These are phyloP conservation scores for Phortica okadai DNA, from an alignment of 2,888 invertebrate species.

Conservation along the genomic window DNA sequence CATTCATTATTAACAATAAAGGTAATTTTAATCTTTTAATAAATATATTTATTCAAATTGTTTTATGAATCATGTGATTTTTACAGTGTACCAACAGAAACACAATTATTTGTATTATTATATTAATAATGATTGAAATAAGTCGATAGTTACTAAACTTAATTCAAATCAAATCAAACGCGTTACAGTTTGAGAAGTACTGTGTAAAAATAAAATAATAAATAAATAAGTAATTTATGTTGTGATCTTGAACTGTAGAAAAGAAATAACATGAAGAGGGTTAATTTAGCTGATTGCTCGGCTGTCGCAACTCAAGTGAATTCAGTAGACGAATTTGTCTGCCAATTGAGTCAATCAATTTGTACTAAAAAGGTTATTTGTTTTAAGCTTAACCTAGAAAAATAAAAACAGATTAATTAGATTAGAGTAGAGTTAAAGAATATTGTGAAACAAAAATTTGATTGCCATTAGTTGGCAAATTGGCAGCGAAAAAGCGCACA, in stretches of 20 bases:
- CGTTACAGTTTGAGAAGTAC: no score
- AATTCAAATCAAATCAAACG: not conserved
- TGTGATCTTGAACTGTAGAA: conserved; percentile 16
- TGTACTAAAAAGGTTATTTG: conserved; percentile 38
- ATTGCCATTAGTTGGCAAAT: not conserved
- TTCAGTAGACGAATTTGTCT: conserved; percentile 19
- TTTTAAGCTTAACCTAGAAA: conserved; percentile 43
- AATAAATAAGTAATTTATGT: conserved; percentile 17
- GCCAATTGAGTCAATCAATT: conserved; percentile 28
- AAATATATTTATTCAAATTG: conserved; percentile 12
- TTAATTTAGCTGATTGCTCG: conserved; percentile 32
- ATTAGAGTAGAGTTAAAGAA: conserved; percentile 1
- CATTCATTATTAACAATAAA: conserved; percentile 1
- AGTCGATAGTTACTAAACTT: not conserved
- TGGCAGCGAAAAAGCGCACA: not conserved
- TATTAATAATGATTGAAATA: not conserved
- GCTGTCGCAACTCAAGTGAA: conserved; percentile 39
- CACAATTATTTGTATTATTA: conserved; percentile 2
- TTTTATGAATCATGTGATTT: conserved; percentile 34
- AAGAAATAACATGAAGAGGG: conserved; percentile 28
- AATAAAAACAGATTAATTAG: conserved; percentile 19
- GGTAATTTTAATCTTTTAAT: conserved; percentile 5
- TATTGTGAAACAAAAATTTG: not conserved
- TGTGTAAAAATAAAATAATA: not conserved
- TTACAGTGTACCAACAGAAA: conserved; percentile 31